A percentile compares a stretch with the other conserved stretches of the same genome.
These are phyloP conservation scores for Drosophila busckii DNA, from an alignment of 1,140 invertebrate genomes.

Conservation along the genomic window DNA sequence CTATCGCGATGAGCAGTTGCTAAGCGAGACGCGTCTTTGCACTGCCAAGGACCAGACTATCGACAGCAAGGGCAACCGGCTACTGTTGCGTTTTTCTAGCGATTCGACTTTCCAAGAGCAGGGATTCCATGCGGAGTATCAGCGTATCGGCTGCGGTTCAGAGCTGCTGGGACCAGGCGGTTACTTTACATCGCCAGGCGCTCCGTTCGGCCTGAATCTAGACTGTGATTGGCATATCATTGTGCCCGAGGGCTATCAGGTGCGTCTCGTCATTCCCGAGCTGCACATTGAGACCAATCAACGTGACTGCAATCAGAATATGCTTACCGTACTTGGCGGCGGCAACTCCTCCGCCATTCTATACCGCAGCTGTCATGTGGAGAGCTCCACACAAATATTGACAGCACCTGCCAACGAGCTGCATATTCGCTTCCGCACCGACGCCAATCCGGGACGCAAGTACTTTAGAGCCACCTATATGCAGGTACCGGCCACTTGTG, in stretches of 20 bases:
- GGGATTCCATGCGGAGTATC: slow-evolving; percentile 80
- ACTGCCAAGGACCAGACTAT: slow-evolving; percentile 1
- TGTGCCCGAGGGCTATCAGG: slow-evolving; percentile 82
- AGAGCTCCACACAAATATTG: slow-evolving; percentile 59
- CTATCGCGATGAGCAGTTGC: slow-evolving; percentile 53
- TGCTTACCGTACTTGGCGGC: slow-evolving; percentile 16
- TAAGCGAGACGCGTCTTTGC: slow-evolving; percentile 80
- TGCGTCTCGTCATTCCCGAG: slow-evolving; percentile 79
- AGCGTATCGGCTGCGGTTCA: slow-evolving; percentile 77
- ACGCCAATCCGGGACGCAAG: slow-evolving; percentile 83
- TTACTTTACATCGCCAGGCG: slow-evolving; percentile 48
- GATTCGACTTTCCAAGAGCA: slow-evolving; percentile 69
- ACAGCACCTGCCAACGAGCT: slow-evolving; percentile 87
- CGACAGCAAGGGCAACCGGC: slow-evolving; percentile 52
- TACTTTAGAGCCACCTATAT: slow-evolving; percentile 80
- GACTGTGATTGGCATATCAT: slow-evolving; percentile 88
- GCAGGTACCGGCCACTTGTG: slow-evolving; percentile 81
- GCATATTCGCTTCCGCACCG: slow-evolving; percentile 85
- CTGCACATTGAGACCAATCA: slow-evolving; percentile 82
- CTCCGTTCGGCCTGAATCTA: slow-evolving; percentile 83
- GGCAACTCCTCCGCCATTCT: slow-evolving; percentile 22
- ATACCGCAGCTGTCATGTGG: slow-evolving; percentile 37
- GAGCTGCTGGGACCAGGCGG: slow-evolving; percentile 24
- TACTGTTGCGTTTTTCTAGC: slow-evolving; percentile 80
- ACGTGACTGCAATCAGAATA: slow-evolving; percentile 37